Evolutionary conservation across 2,888 invertebrate genomes (phyloP).

Genomic region (Plusia festucae): DNA sequence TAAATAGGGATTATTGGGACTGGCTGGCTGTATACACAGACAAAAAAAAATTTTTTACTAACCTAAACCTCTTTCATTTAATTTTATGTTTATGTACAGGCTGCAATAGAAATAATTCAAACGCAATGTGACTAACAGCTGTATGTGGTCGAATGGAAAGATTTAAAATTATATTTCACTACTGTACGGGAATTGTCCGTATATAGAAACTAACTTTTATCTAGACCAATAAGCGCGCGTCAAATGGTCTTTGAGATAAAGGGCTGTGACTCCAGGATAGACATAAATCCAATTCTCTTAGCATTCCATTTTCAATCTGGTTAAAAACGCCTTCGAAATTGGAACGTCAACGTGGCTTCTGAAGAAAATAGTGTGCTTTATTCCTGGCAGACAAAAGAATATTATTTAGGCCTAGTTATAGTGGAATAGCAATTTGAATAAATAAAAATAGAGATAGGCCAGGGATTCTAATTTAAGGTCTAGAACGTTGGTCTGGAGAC

Average conservation of each 20-base stretch:
- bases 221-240: slow-evolving; percentile 11
- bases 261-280: slow-evolving; percentile 8
- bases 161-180: slow-evolving; percentile 1
- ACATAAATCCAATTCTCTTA: slow-evolving; percentile 9
- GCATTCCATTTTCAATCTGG: slow-evolving; percentile 2
- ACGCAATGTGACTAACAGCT: background rate
- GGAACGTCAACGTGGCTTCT: background rate
- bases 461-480: too few relatives aligned
- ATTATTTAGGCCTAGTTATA: too few relatives aligned
- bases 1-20: too few relatives aligned
- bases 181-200: background rate
- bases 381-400: too few relatives aligned
- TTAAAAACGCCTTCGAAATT: slow-evolving; percentile 1
- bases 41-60: too few relatives aligned
- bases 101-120: background rate
- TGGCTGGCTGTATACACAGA: too few relatives aligned
- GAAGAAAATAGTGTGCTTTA: too few relatives aligned
- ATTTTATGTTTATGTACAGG: too few relatives aligned
- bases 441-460: too few relatives aligned
- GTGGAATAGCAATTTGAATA: too few relatives aligned
- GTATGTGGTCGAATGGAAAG: background rate
- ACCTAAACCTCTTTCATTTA: too few relatives aligned
- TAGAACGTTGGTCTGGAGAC: too few relatives aligned
- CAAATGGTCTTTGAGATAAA: slow-evolving; percentile 13
- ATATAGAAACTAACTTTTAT: background rate